Conservation (phyloP, 2,888 invertebrate species). For the Crossocerus cetratus region DNA sequence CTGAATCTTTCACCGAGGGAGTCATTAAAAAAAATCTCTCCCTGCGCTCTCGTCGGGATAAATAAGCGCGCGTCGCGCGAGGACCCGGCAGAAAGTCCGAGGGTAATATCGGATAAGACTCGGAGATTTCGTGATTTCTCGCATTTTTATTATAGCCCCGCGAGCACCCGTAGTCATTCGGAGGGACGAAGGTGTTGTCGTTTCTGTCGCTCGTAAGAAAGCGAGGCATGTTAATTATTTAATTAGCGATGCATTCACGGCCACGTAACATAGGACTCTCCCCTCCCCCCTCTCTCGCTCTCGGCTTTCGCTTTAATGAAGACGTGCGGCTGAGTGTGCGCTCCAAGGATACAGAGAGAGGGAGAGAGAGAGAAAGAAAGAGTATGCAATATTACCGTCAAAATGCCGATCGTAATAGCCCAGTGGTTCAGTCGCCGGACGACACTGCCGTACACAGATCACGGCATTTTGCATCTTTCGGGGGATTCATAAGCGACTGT, state of each 20-base stretch:
- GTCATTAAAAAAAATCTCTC: too few species aligned
- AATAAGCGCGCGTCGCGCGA: not conserved
- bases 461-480: conserved; percentile 4
- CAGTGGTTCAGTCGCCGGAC: not conserved
- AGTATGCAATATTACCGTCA: conserved; percentile 9
- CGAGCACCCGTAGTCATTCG: not conserved
- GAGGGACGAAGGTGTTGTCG: not conserved
- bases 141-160: too few species aligned
- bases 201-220: conserved; percentile 22
- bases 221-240: conserved; percentile 34
- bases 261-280: not conserved
- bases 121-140: not conserved
- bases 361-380: not conserved
- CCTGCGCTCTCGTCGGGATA: not conserved
- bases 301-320: conserved; percentile 17
- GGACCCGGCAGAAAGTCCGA: not conserved
- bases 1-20: not conserved
- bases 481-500: conserved; percentile 17
- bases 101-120: not conserved
- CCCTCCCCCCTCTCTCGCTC: too few species aligned
- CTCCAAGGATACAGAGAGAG: conserved; percentile 2
- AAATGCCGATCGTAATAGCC: not conserved
- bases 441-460: conserved; percentile 6
- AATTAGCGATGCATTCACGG: conserved; percentile 28
- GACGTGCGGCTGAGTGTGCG: not conserved